phyloP scores from a whole-genome alignment of 53 echinoderm and acorn worm species.

The Zoroaster sp. region DNA sequence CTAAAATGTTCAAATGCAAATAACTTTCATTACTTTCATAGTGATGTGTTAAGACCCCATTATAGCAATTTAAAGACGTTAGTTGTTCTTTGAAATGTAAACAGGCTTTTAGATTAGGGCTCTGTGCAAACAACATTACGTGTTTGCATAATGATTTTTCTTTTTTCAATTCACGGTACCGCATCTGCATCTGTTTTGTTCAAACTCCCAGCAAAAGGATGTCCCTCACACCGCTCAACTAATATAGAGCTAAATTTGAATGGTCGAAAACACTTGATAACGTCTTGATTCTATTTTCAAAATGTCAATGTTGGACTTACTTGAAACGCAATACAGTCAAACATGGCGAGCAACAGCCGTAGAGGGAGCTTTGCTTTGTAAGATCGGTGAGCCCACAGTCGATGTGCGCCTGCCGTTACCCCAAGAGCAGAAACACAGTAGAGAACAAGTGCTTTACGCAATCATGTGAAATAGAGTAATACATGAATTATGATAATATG shows the following conservation, averaged over 20 bases:
- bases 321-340: slow-evolving; percentile 86
- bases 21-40: neutral
- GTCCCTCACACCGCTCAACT: too few species aligned
- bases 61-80: neutral
- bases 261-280: neutral
- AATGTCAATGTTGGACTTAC: slow-evolving; percentile 31
- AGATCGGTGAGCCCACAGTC: slow-evolving; percentile 86
- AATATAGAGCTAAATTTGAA: neutral
- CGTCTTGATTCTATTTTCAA: neutral
- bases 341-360: slow-evolving; percentile 71
- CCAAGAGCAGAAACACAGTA: slow-evolving; percentile 72
- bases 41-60: neutral
- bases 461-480: neutral
- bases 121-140: too few species aligned
- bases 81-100: too few species aligned
- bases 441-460: slow-evolving; percentile 70
- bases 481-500: neutral
- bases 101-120: too few species aligned
- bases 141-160: too few species aligned
- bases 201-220: too few species aligned
- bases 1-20: neutral
- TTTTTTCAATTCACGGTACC: too few species aligned
- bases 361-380: slow-evolving; percentile 93
- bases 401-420: slow-evolving; percentile 88
- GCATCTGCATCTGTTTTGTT: too few species aligned